Conservation (phyloP, 2,113 vertebrate genomes). For the Nerophis ophidion region DNA sequence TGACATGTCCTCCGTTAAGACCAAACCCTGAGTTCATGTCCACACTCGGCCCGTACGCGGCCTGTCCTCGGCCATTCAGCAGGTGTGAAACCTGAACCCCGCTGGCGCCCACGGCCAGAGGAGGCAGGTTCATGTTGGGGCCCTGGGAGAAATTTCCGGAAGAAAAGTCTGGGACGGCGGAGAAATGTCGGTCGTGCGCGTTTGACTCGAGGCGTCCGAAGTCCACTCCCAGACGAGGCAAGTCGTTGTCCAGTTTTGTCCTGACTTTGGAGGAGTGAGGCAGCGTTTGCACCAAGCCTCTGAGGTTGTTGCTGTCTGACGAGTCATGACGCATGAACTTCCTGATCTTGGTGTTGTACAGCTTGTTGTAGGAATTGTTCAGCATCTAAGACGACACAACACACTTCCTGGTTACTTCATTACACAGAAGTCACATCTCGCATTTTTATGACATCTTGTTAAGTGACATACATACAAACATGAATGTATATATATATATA, state of each 20-base stretch:
- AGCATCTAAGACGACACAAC: conserved; percentile 57
- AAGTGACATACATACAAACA: too few species aligned
- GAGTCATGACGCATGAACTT: conserved; percentile 55
- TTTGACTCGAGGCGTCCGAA: conserved; percentile 53
- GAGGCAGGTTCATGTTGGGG: conserved; percentile 55
- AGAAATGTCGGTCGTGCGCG: background rate
- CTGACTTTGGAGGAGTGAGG: conserved; percentile 21
- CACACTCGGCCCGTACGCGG: background rate
- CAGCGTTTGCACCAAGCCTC: background rate
- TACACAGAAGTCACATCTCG: background rate
- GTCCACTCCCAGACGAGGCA: conserved; percentile 59
- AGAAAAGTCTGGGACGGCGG: conserved; percentile 5
- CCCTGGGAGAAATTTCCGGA: conserved; percentile 16
- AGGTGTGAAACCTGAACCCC: conserved; percentile 9
- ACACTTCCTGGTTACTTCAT: background rate
- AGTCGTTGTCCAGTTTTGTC: conserved; percentile 17
- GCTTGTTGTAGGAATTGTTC: conserved; percentile 67
- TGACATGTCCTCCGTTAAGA: conserved; percentile 14
- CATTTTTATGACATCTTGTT: too few species aligned
- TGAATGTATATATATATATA: too few species aligned
- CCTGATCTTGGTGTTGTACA: conserved; percentile 70
- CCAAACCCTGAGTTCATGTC: background rate
- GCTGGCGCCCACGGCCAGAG: conserved; percentile 16
- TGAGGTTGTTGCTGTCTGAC: background rate
- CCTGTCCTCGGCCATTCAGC: background rate